Percentiles rank a stretch among this genome's conserved stretches.
These are phyloP conservation scores for Pycnonotus jocosus DNA, from an alignment of 2,113 vertebrate genomes.

Conservation along the genomic window DNA sequence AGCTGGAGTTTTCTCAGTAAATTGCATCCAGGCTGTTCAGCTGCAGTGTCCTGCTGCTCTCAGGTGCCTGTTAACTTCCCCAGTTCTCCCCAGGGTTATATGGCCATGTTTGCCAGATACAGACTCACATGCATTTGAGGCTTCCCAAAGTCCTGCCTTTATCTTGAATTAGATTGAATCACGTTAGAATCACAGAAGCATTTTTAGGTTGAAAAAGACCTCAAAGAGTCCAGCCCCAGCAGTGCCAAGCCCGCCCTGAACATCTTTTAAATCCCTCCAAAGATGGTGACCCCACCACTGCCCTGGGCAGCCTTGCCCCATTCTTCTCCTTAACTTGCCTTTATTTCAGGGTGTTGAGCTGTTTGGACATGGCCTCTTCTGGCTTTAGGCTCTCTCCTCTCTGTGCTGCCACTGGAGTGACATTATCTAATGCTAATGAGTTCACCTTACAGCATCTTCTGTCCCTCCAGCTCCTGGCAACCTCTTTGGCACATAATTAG, in stretches of 20 bases:
- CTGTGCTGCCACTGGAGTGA: neutral
- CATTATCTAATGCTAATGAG: neutral
- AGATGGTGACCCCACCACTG: neutral
- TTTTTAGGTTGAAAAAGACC: neutral
- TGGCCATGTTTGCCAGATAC: neutral
- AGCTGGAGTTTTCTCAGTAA: neutral
- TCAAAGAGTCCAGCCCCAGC: neutral
- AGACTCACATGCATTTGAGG: neutral
- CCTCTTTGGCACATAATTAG: neutral
- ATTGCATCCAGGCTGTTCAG: neutral
- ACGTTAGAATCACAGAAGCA: neutral
- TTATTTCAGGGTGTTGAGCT: neutral
- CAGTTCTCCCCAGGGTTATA: neutral
- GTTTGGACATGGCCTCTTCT: neutral
- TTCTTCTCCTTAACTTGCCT: neutral
- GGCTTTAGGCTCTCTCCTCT: neutral
- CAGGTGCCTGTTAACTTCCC: neutral
- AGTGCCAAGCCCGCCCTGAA: neutral
- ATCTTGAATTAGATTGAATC: neutral
- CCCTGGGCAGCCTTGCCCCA: neutral
- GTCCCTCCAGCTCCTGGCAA: neutral
- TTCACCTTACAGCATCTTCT: neutral
- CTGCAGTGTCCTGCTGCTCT: neutral
- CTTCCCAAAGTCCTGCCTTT: neutral
- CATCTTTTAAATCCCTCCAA: neutral